Conservation (phyloP, 2,888 invertebrate genomes). For the Fragum sueziense region DNA sequence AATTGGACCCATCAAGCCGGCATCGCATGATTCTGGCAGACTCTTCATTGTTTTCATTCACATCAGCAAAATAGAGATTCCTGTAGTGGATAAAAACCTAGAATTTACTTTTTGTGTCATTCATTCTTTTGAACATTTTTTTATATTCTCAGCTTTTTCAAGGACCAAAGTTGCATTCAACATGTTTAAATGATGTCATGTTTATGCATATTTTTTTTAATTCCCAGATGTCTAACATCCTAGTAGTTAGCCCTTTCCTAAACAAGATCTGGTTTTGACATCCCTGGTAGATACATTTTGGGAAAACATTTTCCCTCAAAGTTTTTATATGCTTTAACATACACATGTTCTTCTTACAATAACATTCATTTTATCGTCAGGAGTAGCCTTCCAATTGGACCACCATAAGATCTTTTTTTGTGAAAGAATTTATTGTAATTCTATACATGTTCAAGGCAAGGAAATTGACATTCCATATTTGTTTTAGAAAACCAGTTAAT, state of each 20-base stretch:
- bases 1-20: conserved; percentile 89
- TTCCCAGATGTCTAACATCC: no score
- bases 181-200: no score
- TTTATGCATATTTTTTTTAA: no score
- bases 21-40: conserved; percentile 87
- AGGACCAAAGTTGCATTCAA: no score
- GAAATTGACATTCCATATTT: background rate
- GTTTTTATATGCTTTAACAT: no score
- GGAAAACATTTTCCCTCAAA: background rate
- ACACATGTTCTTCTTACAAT: no score
- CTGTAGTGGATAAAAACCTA: no score
- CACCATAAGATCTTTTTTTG: background rate
- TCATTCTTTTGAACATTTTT: no score
- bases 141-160: no score
- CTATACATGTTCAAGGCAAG: background rate
- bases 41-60: conserved; percentile 91
- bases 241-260: background rate
- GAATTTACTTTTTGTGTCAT: no score
- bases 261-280: background rate
- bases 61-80: conserved; percentile 94
- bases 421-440: background rate
- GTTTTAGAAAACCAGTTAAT: background rate
- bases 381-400: background rate
- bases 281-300: background rate
- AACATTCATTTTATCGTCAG: no score